Percentiles rank a stretch among this genome's conserved stretches.
phyloP scores from a whole-genome alignment of 1,140 invertebrate genomes.

The Macrobrachium rosenbergii region DNA sequence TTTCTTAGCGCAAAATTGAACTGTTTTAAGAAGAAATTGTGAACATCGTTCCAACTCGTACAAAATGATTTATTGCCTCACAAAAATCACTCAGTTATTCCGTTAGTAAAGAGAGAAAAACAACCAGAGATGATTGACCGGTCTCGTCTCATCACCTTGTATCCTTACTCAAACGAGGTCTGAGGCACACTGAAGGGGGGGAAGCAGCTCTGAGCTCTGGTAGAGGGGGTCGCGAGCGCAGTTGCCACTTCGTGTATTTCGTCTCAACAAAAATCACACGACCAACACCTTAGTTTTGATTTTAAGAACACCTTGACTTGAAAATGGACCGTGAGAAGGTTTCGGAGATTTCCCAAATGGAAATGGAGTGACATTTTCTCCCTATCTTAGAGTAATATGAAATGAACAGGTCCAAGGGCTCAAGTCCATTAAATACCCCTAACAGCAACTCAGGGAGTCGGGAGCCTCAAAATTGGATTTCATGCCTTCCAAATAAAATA shows the following conservation, averaged over 20 bases:
- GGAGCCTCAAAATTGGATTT: slow-evolving; percentile 49
- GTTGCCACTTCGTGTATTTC: slow-evolving; percentile 39
- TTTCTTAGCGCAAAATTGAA: too few relatives aligned
- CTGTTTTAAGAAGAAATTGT: too few relatives aligned
- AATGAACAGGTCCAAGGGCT: not conserved
- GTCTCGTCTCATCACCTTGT: not conserved
- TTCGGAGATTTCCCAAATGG: too few relatives aligned
- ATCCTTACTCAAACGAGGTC: slow-evolving; percentile 4
- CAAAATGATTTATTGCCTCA: too few relatives aligned
- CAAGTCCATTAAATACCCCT: not conserved
- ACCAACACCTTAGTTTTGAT: too few relatives aligned
- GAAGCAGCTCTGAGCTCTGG: not conserved
- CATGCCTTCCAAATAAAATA: slow-evolving; percentile 45
- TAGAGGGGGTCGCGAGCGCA: slow-evolving; percentile 7
- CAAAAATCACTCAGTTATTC: too few relatives aligned
- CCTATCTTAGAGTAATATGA: not conserved
- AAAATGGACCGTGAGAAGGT: too few relatives aligned
- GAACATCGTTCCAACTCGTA: too few relatives aligned
- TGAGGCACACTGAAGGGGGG: slow-evolving; percentile 48
- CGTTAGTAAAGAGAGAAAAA: too few relatives aligned
- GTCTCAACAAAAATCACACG: not conserved
- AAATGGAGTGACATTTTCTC: not conserved
- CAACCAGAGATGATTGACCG: too few relatives aligned
- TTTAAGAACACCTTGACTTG: too few relatives aligned
- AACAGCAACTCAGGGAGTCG: slow-evolving; percentile 10